phyloP scores from a whole-genome alignment of 2,888 invertebrate genomes.

The Odontomyia ornata region DNA sequence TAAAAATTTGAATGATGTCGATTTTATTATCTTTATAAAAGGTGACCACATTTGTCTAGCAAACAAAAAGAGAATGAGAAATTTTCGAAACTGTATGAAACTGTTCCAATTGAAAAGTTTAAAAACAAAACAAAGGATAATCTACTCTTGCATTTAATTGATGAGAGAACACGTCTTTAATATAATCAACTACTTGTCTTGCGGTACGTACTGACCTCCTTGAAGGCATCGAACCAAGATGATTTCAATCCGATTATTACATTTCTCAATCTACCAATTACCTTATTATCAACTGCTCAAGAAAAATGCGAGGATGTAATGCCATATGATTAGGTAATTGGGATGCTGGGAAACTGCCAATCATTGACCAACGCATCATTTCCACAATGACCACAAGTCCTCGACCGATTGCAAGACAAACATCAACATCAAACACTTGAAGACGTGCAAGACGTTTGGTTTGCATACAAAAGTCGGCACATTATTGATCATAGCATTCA shows the following conservation, averaged over 20 bases:
- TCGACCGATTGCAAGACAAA: constrained; percentile 24
- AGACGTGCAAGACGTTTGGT: neutral
- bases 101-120: too few relatives aligned
- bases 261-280: constrained; percentile 23
- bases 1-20: too few relatives aligned
- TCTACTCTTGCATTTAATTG: too few relatives aligned
- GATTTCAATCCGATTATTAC: neutral
- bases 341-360: constrained; percentile 26
- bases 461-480: neutral
- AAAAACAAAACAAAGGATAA: too few relatives aligned
- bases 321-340: constrained; percentile 33
- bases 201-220: neutral
- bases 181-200: constrained; percentile 12
- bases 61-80: too few relatives aligned
- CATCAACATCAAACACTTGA: constrained; percentile 4
- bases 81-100: too few relatives aligned
- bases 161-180: neutral
- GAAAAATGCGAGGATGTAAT: constrained; percentile 13
- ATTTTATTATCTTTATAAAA: too few relatives aligned
- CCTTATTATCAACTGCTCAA: constrained; percentile 18
- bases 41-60: too few relatives aligned
- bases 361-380: constrained; percentile 26
- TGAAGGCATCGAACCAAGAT: neutral
- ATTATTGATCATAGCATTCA: neutral
- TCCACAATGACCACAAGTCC: neutral